Evolutionary conservation across 2,888 invertebrate species (phyloP), one percentile per base, ranked within the genome.

Genomic region (Hirtodrosophila alboralis): DNA sequence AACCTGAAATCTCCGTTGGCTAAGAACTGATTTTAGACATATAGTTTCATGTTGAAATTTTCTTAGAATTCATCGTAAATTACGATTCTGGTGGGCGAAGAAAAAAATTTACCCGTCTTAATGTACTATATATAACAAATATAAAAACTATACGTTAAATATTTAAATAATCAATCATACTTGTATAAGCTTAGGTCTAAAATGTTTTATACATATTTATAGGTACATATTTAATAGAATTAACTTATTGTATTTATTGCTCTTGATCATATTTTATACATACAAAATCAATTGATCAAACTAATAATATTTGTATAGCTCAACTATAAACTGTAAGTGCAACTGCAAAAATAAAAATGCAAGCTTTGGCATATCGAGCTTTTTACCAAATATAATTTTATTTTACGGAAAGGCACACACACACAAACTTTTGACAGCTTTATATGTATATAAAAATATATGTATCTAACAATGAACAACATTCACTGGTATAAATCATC

Each of bases 331-430:
- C 52, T 18, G 48, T 31, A 57, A 56, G 41, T 41, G 45, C 45
- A 57, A 68, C 38, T 53, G 65, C 65, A 75, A 71, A 47, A 67
- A 57, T 54, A 58, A 81, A 81, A 58, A 70, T 81, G 63, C 60
- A 78, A 54, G 61, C 49, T 51, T 47, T 33, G 43, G 34, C 33
- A 65, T 56, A 41, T 52, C 44, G 74, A 65, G 57, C 57, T 61
- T 34, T 41, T 52, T 27, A 49, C 47, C 14, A 52, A 58, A 45
- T 28, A 21, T 28, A 49, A 34, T 21, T 48, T 48, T 47, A 14
- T n/a, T n/a, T n/a, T n/a, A 16, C 13, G 36, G 34, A 26, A 21
- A 43, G 27, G 34, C 33, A 59, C 53, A 75, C 72, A 60, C 56
- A 58, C 23, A 51, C 21, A 23, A n/a, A 31, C 8, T 30, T 4